Evolutionary conservation across 2,888 invertebrate genomes (phyloP), one percentile per base, ranked within the genome.

Genomic region (Syrista parreyssii): DNA sequence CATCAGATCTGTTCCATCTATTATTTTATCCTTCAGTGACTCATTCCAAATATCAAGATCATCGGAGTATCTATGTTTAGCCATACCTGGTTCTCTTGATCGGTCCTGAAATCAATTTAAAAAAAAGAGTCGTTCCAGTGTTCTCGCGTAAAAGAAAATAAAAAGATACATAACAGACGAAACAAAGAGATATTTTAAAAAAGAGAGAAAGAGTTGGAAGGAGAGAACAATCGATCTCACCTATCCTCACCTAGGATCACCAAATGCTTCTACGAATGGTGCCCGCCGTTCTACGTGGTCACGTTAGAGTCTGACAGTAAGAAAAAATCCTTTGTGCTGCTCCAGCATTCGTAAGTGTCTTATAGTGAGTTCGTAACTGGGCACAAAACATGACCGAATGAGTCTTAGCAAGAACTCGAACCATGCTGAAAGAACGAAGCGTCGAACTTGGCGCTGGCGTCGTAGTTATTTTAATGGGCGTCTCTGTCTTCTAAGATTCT

Each of bases 401-500:
- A 71, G 4, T 32, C 31, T 71, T 71, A 11, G 9, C 71, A 12
- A 68, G 68, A 31, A 71, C 71, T 71, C 71, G 71, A 15, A 23
- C 23, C 9, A 55, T 55, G 23, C 23, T 9, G 71, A 71, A 71
- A 71, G 71, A 71, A 71, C 0, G 9, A 71, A 71, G 33, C 33
- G 11, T 55, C 55, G 55, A 55, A 23, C 55, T 55, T 55, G 23
- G 55, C 23, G 71, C 71, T 12, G 71, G 71, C 31, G 71, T 71
- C 31, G 31, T 71, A 12, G 31, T 71, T 71, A 71, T 71, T 71
- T 71, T 71, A 71, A 71, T 71, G 71, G 71, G 3, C 23, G 71
- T 71, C 31, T 15, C 31, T 31, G 12, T 71, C 31, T 31, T 15
- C 11, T 31, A 6, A 12, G 71, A 23, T 23, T 32, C 31, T 71